Base-by-base conservation (phyloP, 2,113 vertebrate species). In the Myiopsitta monachus region DNA sequence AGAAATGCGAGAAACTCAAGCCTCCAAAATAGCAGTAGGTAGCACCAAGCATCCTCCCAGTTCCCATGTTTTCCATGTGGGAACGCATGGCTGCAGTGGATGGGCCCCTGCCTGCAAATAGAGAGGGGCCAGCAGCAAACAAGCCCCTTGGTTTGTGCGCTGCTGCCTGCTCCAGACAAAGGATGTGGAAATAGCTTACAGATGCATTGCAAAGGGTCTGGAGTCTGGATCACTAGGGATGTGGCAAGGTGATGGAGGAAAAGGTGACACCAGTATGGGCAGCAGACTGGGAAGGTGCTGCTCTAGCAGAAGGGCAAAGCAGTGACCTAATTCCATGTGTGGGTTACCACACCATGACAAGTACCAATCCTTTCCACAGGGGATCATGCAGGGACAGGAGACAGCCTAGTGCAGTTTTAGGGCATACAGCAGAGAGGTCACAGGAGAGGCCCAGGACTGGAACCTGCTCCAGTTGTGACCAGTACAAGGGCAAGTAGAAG, bases 121-220 rank as follows among this genome's bases (percentile, higher is more conserved):
- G 22, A 46, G 62, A 36, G 28, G 28, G 19, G 14, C 26, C 1
- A 2, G 18, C 31, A 77, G 49, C 28, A 44, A 72, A 31, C 0
- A 5, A 81, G 18, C 27, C n/a, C 62, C 30, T 6, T 18, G 44
- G 9, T n/a, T 83, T 62, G 30, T 51, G 23, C 12, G 87, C 52
- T 49, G 46, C 24, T 1, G 0, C 41, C 61, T 5, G 9, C 39
- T 66, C 24, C 1, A 1, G 21, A 31, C 4, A 3, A 63, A 55
- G 66, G 16, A 44, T n/a, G 73, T 78, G 47, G 59, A 78, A 78
- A 73, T 5, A 78, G 19, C 36, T 87, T 62, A 39, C 16, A 44
- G 31, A 9, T 1, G 0, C 1, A 4, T 6, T 27, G 15, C 55
- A 54, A 39, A 63, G 31, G 46, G 11, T 5, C 7, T 59, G 67